Evolutionary conservation across 1,140 invertebrate genomes (phyloP), one percentile per base, ranked within the genome.

Genomic region (Drosophila azteca): DNA sequence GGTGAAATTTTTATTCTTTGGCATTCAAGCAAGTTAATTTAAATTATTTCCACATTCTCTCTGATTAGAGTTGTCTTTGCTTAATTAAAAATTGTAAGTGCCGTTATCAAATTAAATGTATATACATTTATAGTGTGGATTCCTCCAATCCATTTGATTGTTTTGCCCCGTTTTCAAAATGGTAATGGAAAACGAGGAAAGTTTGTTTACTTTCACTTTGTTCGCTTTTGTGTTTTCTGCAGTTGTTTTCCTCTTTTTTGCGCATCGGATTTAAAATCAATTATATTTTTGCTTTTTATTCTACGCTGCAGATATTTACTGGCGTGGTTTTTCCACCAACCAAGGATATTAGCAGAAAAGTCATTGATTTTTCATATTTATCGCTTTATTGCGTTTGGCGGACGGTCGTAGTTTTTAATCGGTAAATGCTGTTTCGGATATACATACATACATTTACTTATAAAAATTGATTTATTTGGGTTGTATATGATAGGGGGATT

Each of bases 201-300:
- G 35, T 53, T 65, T 73, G 60, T 73, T 73, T 58, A 58, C 48
- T 65, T 65, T 48, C 31, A 29, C 29, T 29, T 31, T 31, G 22
- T 29, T 54, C 15, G 39, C 13, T 9, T 9, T 63, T 63, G 3
- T 63, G 39, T 62, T 50, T 72, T 49, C 17, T 63, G 43, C 13
- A 51, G 26, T 55, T 31, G 29, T 44, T 62, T 46, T 20, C 11
- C 57, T 29, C 20, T 45, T 64, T 54, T 39, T 52, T 26, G 24
- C 20, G 15, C 15, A n/a, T 26, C 52, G 69, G 60, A 74, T 65
- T 73, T 73, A 74, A 74, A 74, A 74, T 74, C 60, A 74, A 74
- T 74, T 74, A 74, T 74, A 53, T 57, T 74, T 39, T 57, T 52
- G 26, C 52, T 55, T 49, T 45, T 60, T 44, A 8, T 31, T 24